Evolutionary conservation across 2,888 invertebrate species (phyloP).

Genomic region (Pristionchus entomophagus): DNA sequence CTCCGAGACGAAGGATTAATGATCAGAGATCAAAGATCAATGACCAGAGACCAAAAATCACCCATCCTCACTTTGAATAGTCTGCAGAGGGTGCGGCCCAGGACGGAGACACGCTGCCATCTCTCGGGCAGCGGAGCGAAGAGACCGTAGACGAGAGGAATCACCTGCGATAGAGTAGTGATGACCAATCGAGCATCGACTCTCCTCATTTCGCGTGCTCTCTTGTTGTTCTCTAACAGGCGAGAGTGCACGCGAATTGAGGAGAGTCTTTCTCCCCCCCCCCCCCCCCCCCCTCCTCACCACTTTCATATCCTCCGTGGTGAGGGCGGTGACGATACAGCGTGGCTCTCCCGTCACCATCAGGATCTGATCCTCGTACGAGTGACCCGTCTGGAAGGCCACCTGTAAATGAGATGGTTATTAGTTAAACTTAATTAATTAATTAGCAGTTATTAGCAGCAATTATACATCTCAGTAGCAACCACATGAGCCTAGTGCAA

Average conservation of each 20-base stretch:
- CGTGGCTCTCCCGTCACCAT: slow-evolving; percentile 45
- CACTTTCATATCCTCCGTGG: slow-evolving; percentile 35
- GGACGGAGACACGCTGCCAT: slow-evolving; percentile 8
- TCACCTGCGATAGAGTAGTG: not conserved
- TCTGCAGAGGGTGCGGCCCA: slow-evolving; percentile 35
- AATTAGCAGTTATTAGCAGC: not conserved
- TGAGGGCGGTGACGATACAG: slow-evolving; percentile 17
- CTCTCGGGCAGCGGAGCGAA: slow-evolving; percentile 33
- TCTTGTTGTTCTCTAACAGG: no score
- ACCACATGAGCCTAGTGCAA: not conserved
- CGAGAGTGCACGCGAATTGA: no score
- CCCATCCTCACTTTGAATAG: slow-evolving; percentile 31
- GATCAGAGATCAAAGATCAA: not conserved
- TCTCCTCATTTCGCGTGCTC: no score
- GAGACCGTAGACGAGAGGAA: slow-evolving; percentile 47
- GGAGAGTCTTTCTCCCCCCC: not conserved
- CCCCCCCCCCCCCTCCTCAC: not conserved
- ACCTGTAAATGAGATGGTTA: not conserved
- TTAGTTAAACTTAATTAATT: no score
- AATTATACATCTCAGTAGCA: not conserved
- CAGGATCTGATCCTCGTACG: slow-evolving; percentile 41
- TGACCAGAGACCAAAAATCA: not conserved
- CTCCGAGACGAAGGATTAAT: no score
- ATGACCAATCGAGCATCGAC: not conserved
- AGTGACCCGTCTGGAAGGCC: slow-evolving; percentile 21